Base-by-base conservation (phyloP, 2,888 invertebrate species). In the Dromius quadrimaculatus region DNA sequence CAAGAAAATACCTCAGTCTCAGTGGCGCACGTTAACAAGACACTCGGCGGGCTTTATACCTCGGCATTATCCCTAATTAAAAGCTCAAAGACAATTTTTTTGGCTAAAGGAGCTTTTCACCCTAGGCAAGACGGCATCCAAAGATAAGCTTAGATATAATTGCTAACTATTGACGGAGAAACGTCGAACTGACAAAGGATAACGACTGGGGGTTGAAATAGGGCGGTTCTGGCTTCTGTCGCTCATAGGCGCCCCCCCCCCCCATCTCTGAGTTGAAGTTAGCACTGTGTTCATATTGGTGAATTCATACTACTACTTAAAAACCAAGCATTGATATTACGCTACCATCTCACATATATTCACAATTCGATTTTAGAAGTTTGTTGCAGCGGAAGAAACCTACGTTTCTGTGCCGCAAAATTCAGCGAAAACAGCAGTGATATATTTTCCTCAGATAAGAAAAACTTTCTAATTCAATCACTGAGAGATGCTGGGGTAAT, bases 401-500 rank as follows among this genome's bases (percentile, higher is more conserved):
- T 47, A 22, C 23, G 28, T 28, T 23, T 28, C 23, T 54, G 23
- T 28, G 50, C 50, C 15, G 50, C 50, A 15, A 28, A 13, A 15
- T 54, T 54, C 50, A 54, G 50, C 50, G 38, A 57, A 57, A 54
- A 66, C 59, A 38, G 32, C 32, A 28, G 63, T 63, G 63, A 63
- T 63, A 41, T 63, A 63, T 63, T 43, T 63, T 23, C 41, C 45
- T 43, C 63, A 63, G 63, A 63, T 63, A 63, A 63, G 63, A 45
- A 43, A 63, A 63, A 63, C 45, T 63, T 63, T 63, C 41, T 63
- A 63, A 63, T 63, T 63, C 63, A 63, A 63, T 63, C 63, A 45
- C 45, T 15, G 17, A 6, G 45, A 63, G 63, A 41, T 45, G 63
- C 13, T n/a, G 43, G 43, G 45, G 63, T 63, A 63, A 63, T 63